Evolutionary conservation across 1,140 invertebrate genomes (phyloP), one percentile per base, ranked within the genome.

Genomic region (Aphelinus atriplicis): DNA sequence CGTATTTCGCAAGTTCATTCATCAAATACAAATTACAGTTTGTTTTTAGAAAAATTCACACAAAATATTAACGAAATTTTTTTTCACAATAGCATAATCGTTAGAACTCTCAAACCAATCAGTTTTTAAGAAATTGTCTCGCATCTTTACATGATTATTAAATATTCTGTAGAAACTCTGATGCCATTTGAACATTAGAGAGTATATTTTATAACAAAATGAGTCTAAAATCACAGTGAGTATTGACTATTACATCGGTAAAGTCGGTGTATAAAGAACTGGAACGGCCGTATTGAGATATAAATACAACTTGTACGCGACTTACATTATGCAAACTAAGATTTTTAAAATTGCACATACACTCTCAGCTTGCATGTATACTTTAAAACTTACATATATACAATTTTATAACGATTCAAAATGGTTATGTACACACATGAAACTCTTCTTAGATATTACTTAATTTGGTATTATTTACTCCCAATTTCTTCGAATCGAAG

Each of bases 201-300:
- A 65, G 4, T n/a, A 55, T 66, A 73, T n/a, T 50, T 4, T 73
- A 66, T 73, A 58, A 66, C 42, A 70, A 62, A 62, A 73, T 65
- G 63, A 64, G 66, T 58, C 71, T 65, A 66, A 66, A 73, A 73
- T 73, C 71, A 73, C 71, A 73, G 71, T 58, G 48, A 50, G 42
- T 66, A 9, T 73, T 64, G 63, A 68, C 64, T 48, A 53, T 61
- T 68, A 65, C 64, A 55, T 66, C 42, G 9, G 45, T 55, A 68
- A 26, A 58, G 62, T 73, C 56, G 4, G 10, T 51, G 10, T 72
- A 48, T 9, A 57, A 42, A 64, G 10, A 60, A 65, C 10, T 47
- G 26, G 9, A 56, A n/a, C 26, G 7, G 4, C 47, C 9, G 55
- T 42, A 3, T 73, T 73, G 60, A 60, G 2, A 58, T 66, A 71